Percentiles rank a stretch among this genome's conserved stretches.
phyloP scores from a whole-genome alignment of 2,113 vertebrate species.

The Arizona elegans region DNA sequence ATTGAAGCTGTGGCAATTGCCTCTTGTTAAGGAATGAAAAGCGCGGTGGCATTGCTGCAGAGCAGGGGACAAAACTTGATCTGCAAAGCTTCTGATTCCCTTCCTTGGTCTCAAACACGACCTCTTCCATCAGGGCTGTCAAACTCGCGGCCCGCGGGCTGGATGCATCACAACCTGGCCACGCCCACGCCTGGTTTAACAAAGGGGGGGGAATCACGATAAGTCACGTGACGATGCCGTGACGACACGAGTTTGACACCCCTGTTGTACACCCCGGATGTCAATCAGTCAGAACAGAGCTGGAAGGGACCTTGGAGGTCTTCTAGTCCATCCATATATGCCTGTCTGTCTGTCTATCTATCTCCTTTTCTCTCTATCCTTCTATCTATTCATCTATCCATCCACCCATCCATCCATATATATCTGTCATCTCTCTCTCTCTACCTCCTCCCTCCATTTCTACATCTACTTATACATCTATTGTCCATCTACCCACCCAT shows the following conservation, averaged over 20 bases:
- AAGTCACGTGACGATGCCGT: too few species aligned
- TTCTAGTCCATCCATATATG: neutral
- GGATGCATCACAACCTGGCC: too few species aligned
- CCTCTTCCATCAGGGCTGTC: too few species aligned
- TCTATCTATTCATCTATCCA: neutral
- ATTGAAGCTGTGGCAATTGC: constrained; percentile 77
- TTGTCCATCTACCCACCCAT: too few species aligned
- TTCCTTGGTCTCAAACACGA: neutral
- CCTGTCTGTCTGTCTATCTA: neutral
- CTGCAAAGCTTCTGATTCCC: neutral
- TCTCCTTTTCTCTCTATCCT: neutral
- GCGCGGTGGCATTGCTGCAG: constrained; percentile 28
- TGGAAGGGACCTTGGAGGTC: neutral
- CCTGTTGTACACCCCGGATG: neutral
- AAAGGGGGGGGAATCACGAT: too few species aligned
- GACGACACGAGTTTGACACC: too few species aligned
- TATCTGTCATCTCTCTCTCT: too few species aligned
- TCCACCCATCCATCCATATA: neutral
- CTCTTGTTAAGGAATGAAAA: constrained; percentile 80
- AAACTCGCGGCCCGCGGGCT: too few species aligned
- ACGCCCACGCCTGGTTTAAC: too few species aligned
- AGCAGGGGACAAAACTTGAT: accelerated
- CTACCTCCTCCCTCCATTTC: too few species aligned
- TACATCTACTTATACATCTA: too few species aligned
- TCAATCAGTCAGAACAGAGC: neutral